Evolutionary conservation across 2,797 vertebrate species (phyloP).

Genomic region (Denticeps clupeoides): DNA sequence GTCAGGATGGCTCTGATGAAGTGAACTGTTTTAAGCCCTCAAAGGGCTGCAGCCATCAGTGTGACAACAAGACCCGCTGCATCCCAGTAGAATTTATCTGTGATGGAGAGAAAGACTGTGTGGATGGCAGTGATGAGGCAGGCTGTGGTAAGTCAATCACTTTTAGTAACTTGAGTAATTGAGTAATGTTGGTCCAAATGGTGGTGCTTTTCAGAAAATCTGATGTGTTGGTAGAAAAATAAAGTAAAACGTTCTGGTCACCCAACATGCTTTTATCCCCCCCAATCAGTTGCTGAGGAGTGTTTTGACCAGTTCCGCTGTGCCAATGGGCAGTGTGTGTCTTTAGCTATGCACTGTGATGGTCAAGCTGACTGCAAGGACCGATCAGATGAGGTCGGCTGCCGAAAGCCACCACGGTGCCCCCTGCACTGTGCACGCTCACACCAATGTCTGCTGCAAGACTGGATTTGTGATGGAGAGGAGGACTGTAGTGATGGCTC

Average conservation of each 20-base stretch:
- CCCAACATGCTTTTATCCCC: too few relatives aligned
- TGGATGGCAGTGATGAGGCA: constrained; percentile 67
- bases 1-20: constrained; percentile 76
- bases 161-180: background rate
- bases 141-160: constrained; percentile 61
- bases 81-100: constrained; percentile 72
- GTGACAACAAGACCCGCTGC: constrained; percentile 65
- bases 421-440: constrained; percentile 49
- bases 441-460: constrained; percentile 67
- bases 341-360: constrained; percentile 65
- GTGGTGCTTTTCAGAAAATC: too few relatives aligned
- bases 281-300: constrained; percentile 36
- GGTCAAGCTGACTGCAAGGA: constrained; percentile 75
- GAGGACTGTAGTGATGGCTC: constrained; percentile 74
- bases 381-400: constrained; percentile 71
- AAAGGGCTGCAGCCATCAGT: constrained; percentile 60
- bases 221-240: too few relatives aligned
- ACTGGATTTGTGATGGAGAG: constrained; percentile 78
- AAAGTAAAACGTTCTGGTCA: too few relatives aligned
- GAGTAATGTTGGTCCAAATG: too few relatives aligned
- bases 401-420: constrained; percentile 58
- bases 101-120: constrained; percentile 74
- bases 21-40: constrained; percentile 48
- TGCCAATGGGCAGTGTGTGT: constrained; percentile 69
- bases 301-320: constrained; percentile 67